Evolutionary conservation across 2,888 invertebrate genomes (phyloP).

Genomic region (Cephus rjabovi): DNA sequence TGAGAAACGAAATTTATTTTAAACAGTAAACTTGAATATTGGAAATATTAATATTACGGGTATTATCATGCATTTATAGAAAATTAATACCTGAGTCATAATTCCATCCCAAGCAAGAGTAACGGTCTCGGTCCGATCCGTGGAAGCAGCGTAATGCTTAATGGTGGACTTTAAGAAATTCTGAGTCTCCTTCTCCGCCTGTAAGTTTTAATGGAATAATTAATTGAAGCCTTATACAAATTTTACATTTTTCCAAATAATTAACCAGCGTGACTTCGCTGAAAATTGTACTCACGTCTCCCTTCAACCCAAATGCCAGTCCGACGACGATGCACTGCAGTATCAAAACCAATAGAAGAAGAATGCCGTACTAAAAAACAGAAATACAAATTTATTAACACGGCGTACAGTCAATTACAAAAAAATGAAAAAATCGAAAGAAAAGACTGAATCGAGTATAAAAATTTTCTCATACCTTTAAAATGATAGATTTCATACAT

Average conservation of each 20-base stretch:
- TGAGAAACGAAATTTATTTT: slow-evolving; percentile 5
- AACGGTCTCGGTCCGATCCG: slow-evolving; percentile 74
- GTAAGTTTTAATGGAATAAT: slow-evolving; percentile 27
- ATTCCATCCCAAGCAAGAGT: slow-evolving; percentile 77
- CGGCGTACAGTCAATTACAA: not conserved
- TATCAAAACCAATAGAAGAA: slow-evolving; percentile 74
- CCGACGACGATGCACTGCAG: slow-evolving; percentile 76
- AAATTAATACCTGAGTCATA: slow-evolving; percentile 70
- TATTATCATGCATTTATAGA: not conserved
- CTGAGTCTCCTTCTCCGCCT: slow-evolving; percentile 74
- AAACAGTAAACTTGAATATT: slow-evolving; percentile 6
- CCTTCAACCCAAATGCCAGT: slow-evolving; percentile 75
- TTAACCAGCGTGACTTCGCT: not conserved
- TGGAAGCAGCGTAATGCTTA: slow-evolving; percentile 70
- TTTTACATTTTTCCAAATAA: not conserved
- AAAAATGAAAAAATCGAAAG: slow-evolving; percentile 5
- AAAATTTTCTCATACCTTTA: slow-evolving; percentile 1
- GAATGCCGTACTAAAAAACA: slow-evolving; percentile 75
- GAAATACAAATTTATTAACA: slow-evolving; percentile 28
- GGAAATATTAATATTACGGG: not conserved
- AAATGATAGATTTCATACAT: not conserved
- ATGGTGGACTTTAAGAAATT: slow-evolving; percentile 72
- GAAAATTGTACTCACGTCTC: slow-evolving; percentile 67
- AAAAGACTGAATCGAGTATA: not conserved
- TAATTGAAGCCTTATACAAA: not conserved